These are phyloP conservation scores for Dissostichus mawsoni DNA, from an alignment of 2,113 vertebrate species.

Conservation along the genomic window DNA sequence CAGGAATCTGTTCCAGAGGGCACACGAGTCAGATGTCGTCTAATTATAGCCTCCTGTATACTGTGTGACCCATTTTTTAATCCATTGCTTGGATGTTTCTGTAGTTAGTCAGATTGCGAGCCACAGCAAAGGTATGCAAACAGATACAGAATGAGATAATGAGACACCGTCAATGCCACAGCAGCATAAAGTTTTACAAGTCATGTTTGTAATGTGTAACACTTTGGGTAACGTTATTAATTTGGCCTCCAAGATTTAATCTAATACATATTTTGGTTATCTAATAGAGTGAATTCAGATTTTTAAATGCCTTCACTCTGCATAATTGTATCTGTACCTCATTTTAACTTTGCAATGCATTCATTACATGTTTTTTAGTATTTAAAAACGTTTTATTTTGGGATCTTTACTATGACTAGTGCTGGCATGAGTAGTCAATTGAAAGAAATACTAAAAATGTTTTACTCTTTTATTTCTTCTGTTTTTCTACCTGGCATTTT, in stretches of 20 bases:
- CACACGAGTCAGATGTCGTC: conserved; percentile 28
- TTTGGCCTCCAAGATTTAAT: conserved; percentile 46
- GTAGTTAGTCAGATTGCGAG: conserved; percentile 51
- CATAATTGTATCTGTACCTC: neutral
- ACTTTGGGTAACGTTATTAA: conserved; percentile 36
- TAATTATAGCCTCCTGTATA: conserved; percentile 71
- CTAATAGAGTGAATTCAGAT: neutral
- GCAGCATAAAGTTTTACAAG: conserved; percentile 38
- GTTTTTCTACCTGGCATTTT: no score
- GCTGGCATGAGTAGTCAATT: neutral
- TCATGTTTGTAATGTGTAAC: conserved; percentile 23
- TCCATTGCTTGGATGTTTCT: conserved; percentile 67
- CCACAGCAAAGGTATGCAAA: conserved; percentile 8
- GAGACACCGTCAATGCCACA: conserved; percentile 37
- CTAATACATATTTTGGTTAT: neutral
- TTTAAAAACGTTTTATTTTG: neutral
- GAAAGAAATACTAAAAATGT: neutral
- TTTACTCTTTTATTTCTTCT: no score
- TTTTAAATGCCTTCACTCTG: neutral
- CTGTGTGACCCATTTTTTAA: conserved; percentile 75
- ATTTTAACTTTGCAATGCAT: neutral
- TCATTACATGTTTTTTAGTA: neutral
- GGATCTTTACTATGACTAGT: neutral
- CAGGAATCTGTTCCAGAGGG: conserved; percentile 62
- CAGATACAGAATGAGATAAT: conserved; percentile 38